These are phyloP conservation scores for Rhodeus uyekii DNA, from an alignment of 2,797 vertebrate genomes.

Conservation along the genomic window DNA sequence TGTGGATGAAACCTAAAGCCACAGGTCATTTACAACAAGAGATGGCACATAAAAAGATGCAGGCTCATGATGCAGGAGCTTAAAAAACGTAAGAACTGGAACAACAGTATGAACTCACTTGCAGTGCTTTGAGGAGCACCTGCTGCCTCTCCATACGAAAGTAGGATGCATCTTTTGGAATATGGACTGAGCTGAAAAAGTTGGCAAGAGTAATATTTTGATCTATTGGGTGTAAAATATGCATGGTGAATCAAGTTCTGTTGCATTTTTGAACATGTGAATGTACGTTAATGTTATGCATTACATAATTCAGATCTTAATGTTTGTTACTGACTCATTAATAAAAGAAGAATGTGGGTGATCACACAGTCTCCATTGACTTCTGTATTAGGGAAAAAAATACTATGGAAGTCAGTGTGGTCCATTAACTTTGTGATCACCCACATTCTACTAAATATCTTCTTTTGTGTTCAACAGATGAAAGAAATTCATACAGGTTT, in stretches of 20 bases:
- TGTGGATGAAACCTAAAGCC: conserved; percentile 66
- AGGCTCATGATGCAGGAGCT: background rate
- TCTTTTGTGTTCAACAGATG: too few species aligned
- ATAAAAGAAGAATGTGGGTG: too few species aligned
- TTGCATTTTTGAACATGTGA: background rate
- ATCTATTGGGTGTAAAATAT: background rate
- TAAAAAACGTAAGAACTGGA: background rate
- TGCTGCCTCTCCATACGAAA: conserved; percentile 78
- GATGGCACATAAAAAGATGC: background rate
- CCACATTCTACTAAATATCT: too few species aligned
- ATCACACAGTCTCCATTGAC: too few species aligned
- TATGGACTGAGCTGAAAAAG: conserved; percentile 71
- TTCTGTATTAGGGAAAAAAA: too few species aligned
- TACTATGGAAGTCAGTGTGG: too few species aligned
- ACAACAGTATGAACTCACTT: conserved; percentile 59
- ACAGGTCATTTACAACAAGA: background rate
- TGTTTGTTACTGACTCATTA: background rate
- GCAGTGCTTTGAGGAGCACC: conserved; percentile 70
- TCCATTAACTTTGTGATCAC: too few species aligned
- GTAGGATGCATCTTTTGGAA: conserved; percentile 75
- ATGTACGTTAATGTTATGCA: background rate
- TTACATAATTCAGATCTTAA: background rate
- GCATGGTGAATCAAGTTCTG: background rate
- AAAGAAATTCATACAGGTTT: too few species aligned
- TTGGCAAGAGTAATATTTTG: background rate